phyloP scores from a whole-genome alignment of 1,140 invertebrate species.

The Stegodyphus dumicola region DNA sequence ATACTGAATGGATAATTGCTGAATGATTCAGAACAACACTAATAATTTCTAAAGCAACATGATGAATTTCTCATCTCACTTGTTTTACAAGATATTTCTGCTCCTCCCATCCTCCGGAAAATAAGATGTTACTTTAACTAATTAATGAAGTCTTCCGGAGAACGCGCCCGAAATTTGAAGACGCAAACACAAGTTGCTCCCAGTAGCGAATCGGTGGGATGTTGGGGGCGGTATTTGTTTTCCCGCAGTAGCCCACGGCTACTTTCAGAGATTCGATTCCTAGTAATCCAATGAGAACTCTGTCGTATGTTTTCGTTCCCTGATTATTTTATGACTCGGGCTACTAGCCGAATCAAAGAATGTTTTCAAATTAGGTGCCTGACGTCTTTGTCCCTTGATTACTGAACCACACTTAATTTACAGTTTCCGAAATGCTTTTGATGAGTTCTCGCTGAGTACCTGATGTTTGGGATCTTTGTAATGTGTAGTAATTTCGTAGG shows the following conservation, averaged over 20 bases:
- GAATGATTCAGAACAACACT: no score
- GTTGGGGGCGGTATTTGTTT: no score
- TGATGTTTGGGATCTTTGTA: no score
- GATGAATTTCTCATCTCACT: no score
- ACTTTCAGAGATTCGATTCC: conserved; percentile 47
- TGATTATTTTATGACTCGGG: conserved; percentile 51
- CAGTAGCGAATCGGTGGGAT: no score
- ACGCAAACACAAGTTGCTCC: neutral
- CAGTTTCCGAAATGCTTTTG: neutral
- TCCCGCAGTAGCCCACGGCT: conserved; percentile 15
- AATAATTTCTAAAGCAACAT: no score
- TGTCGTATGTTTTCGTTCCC: conserved; percentile 46
- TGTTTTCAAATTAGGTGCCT: neutral
- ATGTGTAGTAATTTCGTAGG: no score
- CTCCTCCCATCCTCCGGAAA: conserved; percentile 1
- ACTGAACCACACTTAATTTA: neutral
- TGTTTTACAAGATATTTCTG: no score
- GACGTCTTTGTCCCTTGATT: neutral
- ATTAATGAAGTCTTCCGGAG: conserved; percentile 41
- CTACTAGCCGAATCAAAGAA: conserved; percentile 46
- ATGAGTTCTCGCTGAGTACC: no score
- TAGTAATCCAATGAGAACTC: conserved; percentile 46
- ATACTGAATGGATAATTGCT: no score
- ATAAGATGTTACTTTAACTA: conserved; percentile 25
- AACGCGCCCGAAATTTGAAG: conserved; percentile 40